A percentile compares a stretch with the other conserved stretches of the same genome.
Conservation (phyloP, 2,113 vertebrate genomes). For the Perca flavescens region DNA sequence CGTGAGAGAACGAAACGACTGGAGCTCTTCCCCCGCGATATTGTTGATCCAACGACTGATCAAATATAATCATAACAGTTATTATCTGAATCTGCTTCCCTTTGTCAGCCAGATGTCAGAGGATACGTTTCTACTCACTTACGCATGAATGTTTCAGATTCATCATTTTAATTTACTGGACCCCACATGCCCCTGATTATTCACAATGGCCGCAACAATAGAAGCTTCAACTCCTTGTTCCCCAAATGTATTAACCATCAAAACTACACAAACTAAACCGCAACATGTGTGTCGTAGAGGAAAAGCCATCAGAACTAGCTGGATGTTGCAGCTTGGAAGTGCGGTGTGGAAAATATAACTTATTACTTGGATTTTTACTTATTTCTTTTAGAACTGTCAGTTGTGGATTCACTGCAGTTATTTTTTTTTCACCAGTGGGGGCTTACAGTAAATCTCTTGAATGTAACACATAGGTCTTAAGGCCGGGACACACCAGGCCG, state of each 20-base stretch:
- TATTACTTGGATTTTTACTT: neutral
- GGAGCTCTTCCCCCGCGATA: slow-evolving; percentile 1
- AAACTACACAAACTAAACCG: neutral
- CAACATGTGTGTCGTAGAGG: neutral
- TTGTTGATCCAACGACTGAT: slow-evolving; percentile 18
- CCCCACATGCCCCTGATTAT: neutral
- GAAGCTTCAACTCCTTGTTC: neutral
- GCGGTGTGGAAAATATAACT: neutral
- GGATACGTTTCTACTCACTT: neutral
- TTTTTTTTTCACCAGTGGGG: no score
- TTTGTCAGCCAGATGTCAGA: slow-evolving; percentile 21
- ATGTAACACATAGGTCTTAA: no score
- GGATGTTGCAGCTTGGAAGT: neutral
- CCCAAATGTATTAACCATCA: neutral
- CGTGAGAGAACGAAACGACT: slow-evolving; percentile 42
- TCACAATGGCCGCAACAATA: neutral
- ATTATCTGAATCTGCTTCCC: slow-evolving; percentile 22
- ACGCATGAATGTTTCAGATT: neutral
- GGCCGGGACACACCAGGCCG: no score
- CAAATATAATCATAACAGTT: slow-evolving; percentile 23
- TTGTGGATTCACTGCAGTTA: neutral
- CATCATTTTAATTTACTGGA: neutral
- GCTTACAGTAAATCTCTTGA: no score
- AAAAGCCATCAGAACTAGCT: neutral
- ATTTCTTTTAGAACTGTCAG: neutral